Base-by-base conservation (phyloP, 2,888 invertebrate genomes). In the Coelinius sp. region DNA sequence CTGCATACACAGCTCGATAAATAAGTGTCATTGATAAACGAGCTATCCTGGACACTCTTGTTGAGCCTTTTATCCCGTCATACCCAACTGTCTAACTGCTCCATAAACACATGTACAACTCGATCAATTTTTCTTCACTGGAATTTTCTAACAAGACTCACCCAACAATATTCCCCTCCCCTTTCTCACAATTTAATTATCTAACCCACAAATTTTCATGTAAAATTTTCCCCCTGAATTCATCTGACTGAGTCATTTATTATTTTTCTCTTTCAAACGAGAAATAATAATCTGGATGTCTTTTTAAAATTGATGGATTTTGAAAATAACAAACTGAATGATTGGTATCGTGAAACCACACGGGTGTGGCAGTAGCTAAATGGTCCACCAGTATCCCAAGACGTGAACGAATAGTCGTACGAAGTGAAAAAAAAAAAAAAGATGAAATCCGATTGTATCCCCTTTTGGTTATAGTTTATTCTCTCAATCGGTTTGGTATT, bases 1-100 rank as follows among this genome's bases (percentile, higher is more conserved):
- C n/a, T n/a, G 10, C 27, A 25, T 44, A 46, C 27, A 14, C 12
- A 25, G n/a, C 20, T 6, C 14, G 8, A 44, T 22, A 12, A n/a
- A 46, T 68, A 77, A 76, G 75, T 81, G 83, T 82, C 82, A 82
- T 81, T 83, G 83, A 83, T 79, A 82, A 83, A 83, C 79, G 81
- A 83, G 79, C 78, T 75, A 73, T 77, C 70, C 35, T 76, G 72
- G 69, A 81, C 80, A 80, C 79, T 80, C 75, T 78, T 78, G 78
- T 79, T 12, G 24, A 7, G 22, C 24, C 20, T 4, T 49, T 7
- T 8, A 0, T 17, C 76, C 66, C 68, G 66, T 70, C n/a, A n/a
- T 46, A 46, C 31, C 35, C 12, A 14, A 31, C 56, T 24, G 24
- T n/a, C n/a, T 53, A 24, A 14, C 14, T 44, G 44, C 22, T 66